Base-by-base conservation (phyloP, 92 coral and sea anemone species). In the Siderastrea siderea region DNA sequence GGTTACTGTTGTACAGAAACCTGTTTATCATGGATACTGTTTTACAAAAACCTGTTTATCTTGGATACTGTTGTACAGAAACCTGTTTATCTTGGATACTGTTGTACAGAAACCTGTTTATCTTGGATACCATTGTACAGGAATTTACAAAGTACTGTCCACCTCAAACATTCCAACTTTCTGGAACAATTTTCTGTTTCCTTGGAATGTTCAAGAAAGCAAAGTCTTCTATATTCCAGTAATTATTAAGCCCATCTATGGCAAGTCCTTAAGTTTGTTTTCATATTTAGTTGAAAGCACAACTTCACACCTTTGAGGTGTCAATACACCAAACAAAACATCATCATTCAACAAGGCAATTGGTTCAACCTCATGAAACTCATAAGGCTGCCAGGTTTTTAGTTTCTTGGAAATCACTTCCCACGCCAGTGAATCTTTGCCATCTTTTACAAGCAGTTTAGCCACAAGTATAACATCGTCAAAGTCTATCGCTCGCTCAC, bases 361-460 rank as follows among this genome's bases (percentile, higher is more conserved):
- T 52, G 86, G 86, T 16, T 76, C 69, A 10, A 82, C 86, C 38
- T 82, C 86, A 48, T 69, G 68, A 14, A 5, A 17, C 44, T 73
- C 60, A 16, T 5, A 50, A 3, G 88, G 88, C 12, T 61, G 51
- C 51, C 70, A 82, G 65, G 69, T 44, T 58, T 73, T 69, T 3
- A 70, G 87, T 61, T 82, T 82, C 65, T 82, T 82, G 68, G 55
- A 69, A 71, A 71, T n/a, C n/a, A 55, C 69, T 71, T 71, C 71
- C 86, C 68, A 82, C 26, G 76, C 85, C 1, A 19, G 76, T 60
- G 71, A 60, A 49, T 70, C 78, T 16, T 71, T 81, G 26, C 55
- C 75, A n/a, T 53, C 75, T 57, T 81, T 70, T 4, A 26, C 79
- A 14, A 82, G 76, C 17, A 70, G 71, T 60, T 55, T 69, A 26